These are phyloP conservation scores for Alcedo quadribrachys DNA, from an alignment of 2,797 vertebrate genomes.

Conservation along the genomic window DNA sequence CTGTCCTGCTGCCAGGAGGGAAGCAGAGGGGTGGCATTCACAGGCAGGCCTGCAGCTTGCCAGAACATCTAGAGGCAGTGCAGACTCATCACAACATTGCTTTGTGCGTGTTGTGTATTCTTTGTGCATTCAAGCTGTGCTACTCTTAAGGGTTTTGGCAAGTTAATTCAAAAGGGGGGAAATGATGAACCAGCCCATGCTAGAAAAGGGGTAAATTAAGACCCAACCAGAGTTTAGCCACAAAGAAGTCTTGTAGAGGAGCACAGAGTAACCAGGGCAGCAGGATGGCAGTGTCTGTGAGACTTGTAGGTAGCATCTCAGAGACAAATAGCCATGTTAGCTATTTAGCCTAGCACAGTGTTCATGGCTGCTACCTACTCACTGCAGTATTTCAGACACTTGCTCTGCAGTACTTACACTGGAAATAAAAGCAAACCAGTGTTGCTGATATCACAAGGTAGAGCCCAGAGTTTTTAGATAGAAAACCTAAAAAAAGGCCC, in stretches of 20 bases:
- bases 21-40: not conserved
- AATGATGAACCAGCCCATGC: not conserved
- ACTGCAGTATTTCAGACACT: not conserved
- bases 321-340: not conserved
- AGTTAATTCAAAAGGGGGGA: not conserved
- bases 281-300: not conserved
- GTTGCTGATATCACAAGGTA: not conserved
- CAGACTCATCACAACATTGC: not conserved
- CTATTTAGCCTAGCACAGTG: not conserved
- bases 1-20: not conserved
- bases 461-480: not conserved
- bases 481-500: not conserved
- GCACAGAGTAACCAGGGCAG: not conserved
- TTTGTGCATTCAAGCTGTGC: not conserved
- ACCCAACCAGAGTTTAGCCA: not conserved
- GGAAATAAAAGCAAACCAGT: not conserved
- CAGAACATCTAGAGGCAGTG: not conserved
- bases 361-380: not conserved
- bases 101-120: not conserved
- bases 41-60: not conserved
- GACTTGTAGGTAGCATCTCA: not conserved
- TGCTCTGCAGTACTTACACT: not conserved
- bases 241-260: not conserved
- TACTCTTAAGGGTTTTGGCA: not conserved
- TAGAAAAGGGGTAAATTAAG: not conserved